These are phyloP conservation scores for Syncerus caffer DNA, from an alignment of 2,797 vertebrate genomes.

Conservation along the genomic window DNA sequence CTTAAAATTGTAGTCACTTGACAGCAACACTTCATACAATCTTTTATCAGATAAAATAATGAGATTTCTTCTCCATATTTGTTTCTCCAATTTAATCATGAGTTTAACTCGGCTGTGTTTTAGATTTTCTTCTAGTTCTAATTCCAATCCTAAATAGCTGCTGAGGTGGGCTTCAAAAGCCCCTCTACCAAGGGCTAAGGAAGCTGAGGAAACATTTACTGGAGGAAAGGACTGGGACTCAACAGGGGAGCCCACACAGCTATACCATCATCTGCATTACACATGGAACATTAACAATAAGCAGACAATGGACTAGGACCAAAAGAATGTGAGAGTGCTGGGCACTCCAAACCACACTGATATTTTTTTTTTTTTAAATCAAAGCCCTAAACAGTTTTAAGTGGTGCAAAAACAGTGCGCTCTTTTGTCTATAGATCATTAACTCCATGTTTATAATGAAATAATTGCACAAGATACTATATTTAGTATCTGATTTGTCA, in stretches of 20 bases:
- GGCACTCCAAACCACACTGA: background rate
- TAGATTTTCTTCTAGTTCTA: background rate
- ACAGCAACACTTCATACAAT: background rate
- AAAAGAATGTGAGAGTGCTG: background rate
- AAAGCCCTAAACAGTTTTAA: background rate
- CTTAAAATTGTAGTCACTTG: background rate
- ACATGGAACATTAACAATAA: background rate
- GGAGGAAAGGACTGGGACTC: background rate
- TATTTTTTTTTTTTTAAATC: no score
- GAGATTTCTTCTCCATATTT: background rate
- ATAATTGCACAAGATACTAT: background rate
- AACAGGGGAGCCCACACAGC: background rate
- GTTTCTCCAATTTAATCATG: background rate
- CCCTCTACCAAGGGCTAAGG: background rate
- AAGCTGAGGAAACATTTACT: background rate
- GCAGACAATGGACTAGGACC: background rate
- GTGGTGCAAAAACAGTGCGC: background rate
- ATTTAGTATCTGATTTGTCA: background rate
- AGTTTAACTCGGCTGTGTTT: background rate
- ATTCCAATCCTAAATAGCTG: background rate
- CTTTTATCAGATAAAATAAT: background rate
- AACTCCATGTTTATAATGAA: background rate
- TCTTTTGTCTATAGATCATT: background rate
- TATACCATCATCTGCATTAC: background rate
- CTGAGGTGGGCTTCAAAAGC: background rate